These are phyloP conservation scores for Mobula birostris DNA, from an alignment of 2,113 vertebrate genomes.

Conservation along the genomic window DNA sequence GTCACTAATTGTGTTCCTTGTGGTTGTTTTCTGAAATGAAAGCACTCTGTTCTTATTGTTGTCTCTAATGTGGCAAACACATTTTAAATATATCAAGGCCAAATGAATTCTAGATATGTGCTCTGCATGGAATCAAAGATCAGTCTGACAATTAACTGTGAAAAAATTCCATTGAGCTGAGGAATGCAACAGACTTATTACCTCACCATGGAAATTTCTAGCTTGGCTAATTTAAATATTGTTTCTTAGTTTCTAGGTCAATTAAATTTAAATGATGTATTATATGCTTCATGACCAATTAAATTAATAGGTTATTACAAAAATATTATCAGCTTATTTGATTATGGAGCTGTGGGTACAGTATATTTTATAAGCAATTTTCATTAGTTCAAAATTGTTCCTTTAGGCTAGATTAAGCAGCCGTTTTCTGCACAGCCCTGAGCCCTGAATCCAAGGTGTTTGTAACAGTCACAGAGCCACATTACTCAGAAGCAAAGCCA, in stretches of 20 bases:
- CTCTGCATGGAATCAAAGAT: conserved; percentile 53
- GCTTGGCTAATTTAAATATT: conserved; percentile 85
- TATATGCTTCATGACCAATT: conserved; percentile 98
- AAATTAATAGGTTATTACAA: conserved; percentile 99
- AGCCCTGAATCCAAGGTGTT: conserved; percentile 88
- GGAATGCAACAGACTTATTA: conserved; percentile 67
- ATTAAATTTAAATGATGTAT: conserved; percentile 97
- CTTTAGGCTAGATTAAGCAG: conserved; percentile 91
- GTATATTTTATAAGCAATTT: conserved; percentile 99
- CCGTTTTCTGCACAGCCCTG: conserved; percentile 74
- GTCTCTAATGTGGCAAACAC: conserved; percentile 45
- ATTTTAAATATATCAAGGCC: conserved; percentile 49
- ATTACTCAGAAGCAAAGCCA: conserved; percentile 97
- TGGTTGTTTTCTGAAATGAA: conserved; percentile 49
- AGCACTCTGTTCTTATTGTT: conserved; percentile 45
- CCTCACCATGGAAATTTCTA: conserved; percentile 74
- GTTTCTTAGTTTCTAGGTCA: conserved; percentile 97
- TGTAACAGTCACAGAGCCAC: conserved; percentile 71
- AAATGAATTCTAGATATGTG: conserved; percentile 45
- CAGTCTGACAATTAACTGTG: conserved; percentile 63
- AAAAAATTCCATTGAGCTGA: conserved; percentile 56
- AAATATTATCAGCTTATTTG: conserved; percentile 86
- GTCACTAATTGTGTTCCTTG: conserved; percentile 43
- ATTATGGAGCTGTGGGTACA: conserved; percentile 94
- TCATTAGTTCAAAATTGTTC: conserved; percentile 93